A percentile compares a stretch with the other conserved stretches of the same genome.
Evolutionary conservation across 2,888 invertebrate genomes (phyloP).

Genomic region (Branchipolynoe longqiensis): DNA sequence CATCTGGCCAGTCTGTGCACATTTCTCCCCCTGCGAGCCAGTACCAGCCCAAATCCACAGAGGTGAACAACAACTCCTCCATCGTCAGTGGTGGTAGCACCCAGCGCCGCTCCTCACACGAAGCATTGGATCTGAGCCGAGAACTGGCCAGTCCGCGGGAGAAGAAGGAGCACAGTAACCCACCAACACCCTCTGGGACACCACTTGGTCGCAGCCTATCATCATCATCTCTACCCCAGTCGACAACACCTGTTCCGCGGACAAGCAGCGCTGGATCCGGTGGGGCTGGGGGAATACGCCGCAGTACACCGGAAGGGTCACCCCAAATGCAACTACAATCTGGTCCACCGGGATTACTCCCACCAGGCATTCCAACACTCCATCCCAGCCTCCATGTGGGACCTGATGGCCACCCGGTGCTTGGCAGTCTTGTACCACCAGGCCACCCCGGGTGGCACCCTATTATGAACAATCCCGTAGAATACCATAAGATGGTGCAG

Average conservation of each 20-base stretch:
- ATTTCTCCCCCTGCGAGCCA: constrained; percentile 38
- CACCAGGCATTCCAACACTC: constrained; percentile 7
- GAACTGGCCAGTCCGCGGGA: constrained; percentile 41
- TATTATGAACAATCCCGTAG: constrained; percentile 43
- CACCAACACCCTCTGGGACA: constrained; percentile 28
- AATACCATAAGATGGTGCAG: constrained; percentile 54
- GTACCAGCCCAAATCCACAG: constrained; percentile 30
- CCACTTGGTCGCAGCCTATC: constrained; percentile 30
- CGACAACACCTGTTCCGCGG: constrained; percentile 7
- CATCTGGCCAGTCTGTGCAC: neutral
- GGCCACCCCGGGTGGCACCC: constrained; percentile 57
- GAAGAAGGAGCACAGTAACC: constrained; percentile 24
- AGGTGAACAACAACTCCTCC: constrained; percentile 43
- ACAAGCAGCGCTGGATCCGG: constrained; percentile 39
- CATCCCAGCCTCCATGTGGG: constrained; percentile 34
- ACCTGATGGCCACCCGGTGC: constrained; percentile 44
- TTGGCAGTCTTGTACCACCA: constrained; percentile 33
- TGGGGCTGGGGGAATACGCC: constrained; percentile 7
- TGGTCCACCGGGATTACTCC: neutral
- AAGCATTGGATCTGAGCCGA: constrained; percentile 41
- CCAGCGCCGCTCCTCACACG: constrained; percentile 39
- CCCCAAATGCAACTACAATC: constrained; percentile 4
- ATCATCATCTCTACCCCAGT: constrained; percentile 25
- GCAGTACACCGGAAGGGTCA: constrained; percentile 42
- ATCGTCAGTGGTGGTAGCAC: neutral